Conservation (phyloP, 2,888 invertebrate species). For the Nebria brevicollis region DNA sequence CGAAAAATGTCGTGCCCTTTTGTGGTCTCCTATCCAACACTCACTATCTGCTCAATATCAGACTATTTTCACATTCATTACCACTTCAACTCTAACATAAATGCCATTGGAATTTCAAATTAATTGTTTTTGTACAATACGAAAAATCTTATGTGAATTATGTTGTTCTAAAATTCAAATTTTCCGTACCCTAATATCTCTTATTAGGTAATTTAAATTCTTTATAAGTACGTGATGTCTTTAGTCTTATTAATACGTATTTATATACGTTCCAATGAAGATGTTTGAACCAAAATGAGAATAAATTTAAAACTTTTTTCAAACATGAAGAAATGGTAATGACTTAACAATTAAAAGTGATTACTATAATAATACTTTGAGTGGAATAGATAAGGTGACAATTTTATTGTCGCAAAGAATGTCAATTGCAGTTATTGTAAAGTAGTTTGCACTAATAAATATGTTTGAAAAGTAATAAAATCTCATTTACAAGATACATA, state of each 20-base stretch:
- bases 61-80: constrained; percentile 21
- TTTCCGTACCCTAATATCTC: too few species aligned
- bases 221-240: too few species aligned
- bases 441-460: not conserved
- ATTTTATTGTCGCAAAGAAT: not conserved
- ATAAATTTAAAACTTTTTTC: too few species aligned
- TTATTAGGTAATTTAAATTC: too few species aligned
- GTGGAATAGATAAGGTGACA: not conserved
- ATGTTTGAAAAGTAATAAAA: not conserved
- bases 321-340: not conserved
- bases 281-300: too few species aligned
- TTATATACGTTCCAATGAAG: not conserved
- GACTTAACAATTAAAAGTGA: not conserved
- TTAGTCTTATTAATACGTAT: not conserved
- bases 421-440: not conserved
- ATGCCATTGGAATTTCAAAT: not conserved
- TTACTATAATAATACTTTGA: not conserved
- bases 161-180: too few species aligned
- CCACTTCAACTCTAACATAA: not conserved
- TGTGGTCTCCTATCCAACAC: constrained; percentile 24
- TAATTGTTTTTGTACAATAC: too few species aligned
- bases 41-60: constrained; percentile 23
- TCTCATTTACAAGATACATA: not conserved
- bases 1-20: constrained; percentile 37
- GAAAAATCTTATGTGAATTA: too few species aligned